phyloP scores from a whole-genome alignment of 2,888 invertebrate genomes.

The Campoletis raptor region DNA sequence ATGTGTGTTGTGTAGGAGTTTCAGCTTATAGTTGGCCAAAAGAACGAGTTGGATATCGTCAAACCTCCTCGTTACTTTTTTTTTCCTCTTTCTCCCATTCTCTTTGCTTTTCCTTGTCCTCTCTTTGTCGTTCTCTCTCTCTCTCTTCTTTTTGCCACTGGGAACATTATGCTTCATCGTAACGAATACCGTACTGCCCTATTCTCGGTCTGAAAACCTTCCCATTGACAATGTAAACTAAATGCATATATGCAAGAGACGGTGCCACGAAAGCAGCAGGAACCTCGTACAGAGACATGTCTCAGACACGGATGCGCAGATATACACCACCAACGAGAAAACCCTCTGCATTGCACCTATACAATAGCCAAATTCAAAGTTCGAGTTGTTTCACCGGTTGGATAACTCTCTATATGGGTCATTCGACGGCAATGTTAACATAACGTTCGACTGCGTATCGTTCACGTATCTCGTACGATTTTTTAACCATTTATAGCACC shows the following conservation, averaged over 20 bases:
- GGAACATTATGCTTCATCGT: conserved; percentile 45
- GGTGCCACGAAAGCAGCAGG: conserved; percentile 60
- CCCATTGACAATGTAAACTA: conserved; percentile 74
- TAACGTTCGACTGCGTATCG: not conserved
- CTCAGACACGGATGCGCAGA: conserved; percentile 64
- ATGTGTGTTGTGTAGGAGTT: conserved; percentile 25
- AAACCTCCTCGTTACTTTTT: conserved; percentile 47
- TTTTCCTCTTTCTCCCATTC: conserved; percentile 34
- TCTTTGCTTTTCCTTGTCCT: conserved; percentile 46
- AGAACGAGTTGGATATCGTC: conserved; percentile 29
- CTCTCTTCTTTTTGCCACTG: conserved; percentile 33
- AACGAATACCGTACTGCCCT: conserved; percentile 57
- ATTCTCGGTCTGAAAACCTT: conserved; percentile 38
- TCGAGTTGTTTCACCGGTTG: conserved; percentile 33
- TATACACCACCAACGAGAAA: conserved; percentile 20
- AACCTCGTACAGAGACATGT: conserved; percentile 68
- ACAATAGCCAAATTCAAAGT: conserved; percentile 49
- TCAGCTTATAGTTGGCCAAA: conserved; percentile 34
- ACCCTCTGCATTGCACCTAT: conserved; percentile 56
- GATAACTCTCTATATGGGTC: conserved; percentile 14
- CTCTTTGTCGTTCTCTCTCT: conserved; percentile 21
- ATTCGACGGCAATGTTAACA: not conserved
- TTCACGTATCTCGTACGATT: not conserved
- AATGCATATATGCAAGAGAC: conserved; percentile 76
- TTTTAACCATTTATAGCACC: not conserved